These are phyloP conservation scores for Ictalurus furcatus DNA, from an alignment of 2,113 vertebrate species.

Conservation along the genomic window DNA sequence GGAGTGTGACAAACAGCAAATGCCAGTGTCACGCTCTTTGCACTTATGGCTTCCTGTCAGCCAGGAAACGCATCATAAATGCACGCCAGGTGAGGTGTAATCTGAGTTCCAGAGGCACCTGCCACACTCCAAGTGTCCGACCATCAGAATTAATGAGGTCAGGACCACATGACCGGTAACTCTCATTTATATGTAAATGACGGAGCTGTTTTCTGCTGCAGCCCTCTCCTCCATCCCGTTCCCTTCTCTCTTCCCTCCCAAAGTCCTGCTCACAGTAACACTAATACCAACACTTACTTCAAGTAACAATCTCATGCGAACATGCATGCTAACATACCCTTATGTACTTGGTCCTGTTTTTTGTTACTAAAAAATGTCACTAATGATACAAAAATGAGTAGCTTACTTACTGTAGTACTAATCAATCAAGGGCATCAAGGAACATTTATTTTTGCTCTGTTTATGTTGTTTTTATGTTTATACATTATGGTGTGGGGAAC, in stretches of 20 bases:
- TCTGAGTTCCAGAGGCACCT: constrained; percentile 41
- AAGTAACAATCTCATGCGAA: not conserved
- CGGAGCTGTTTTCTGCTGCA: constrained; percentile 9
- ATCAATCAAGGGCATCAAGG: no score
- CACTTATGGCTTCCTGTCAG: constrained; percentile 51
- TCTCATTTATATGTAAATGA: constrained; percentile 63
- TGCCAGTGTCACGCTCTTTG: constrained; percentile 49
- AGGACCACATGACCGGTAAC: constrained; percentile 51
- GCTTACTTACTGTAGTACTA: no score
- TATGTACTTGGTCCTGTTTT: not conserved
- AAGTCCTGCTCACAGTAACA: not conserved
- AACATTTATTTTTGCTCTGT: no score
- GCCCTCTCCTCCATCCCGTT: not conserved
- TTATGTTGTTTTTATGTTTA: no score
- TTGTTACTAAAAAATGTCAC: not conserved
- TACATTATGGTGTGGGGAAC: no score
- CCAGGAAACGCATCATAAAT: constrained; percentile 55
- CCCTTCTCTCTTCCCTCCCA: not conserved
- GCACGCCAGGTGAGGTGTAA: constrained; percentile 48
- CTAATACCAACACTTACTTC: not conserved
- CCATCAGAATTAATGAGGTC: constrained; percentile 57
- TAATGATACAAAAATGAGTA: not conserved
- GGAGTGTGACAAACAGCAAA: constrained; percentile 43
- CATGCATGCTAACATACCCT: not conserved
- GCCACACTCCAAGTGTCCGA: constrained; percentile 44